Percentiles rank a stretch among this genome's conserved stretches.
phyloP scores from a whole-genome alignment of 1,140 invertebrate genomes.

The Caenorhabditis briggsae region DNA sequence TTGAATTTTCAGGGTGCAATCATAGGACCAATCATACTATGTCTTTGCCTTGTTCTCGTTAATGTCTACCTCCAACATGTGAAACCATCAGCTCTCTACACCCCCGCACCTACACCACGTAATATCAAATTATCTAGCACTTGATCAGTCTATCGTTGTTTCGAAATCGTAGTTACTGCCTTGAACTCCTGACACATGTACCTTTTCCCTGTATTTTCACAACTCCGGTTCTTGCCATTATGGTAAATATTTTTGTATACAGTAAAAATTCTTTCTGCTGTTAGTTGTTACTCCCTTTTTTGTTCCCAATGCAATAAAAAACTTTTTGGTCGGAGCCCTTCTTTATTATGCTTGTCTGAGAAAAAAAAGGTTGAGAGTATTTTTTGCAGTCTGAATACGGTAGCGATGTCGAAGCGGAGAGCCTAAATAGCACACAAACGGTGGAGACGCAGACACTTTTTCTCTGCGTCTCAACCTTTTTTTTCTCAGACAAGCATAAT shows the following conservation, averaged over 20 bases:
- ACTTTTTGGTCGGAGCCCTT: too few relatives aligned
- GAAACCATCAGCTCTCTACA: constrained; percentile 16
- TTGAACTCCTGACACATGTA: background rate
- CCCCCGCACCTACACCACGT: background rate
- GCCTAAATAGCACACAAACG: too few relatives aligned
- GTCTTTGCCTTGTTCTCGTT: constrained; percentile 86
- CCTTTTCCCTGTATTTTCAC: constrained; percentile 15
- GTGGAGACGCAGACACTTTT: too few relatives aligned
- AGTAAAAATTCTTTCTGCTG: background rate
- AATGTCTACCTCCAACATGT: constrained; percentile 82
- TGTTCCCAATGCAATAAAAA: too few relatives aligned
- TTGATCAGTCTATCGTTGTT: background rate
- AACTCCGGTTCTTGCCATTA: constrained; percentile 35
- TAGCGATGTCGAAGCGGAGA: too few relatives aligned
- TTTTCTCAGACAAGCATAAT: too few relatives aligned
- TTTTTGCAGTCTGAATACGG: too few relatives aligned
- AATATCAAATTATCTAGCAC: background rate
- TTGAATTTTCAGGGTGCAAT: constrained; percentile 85
- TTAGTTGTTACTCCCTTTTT: background rate
- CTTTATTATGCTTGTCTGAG: too few relatives aligned
- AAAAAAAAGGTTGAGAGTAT: too few relatives aligned
- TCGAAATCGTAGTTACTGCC: background rate
- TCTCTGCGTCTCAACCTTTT: too few relatives aligned
- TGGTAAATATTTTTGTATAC: background rate
- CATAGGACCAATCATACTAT: constrained; percentile 92